Conservation (phyloP, 2,888 invertebrate species). For the Heliconius aoede region DNA sequence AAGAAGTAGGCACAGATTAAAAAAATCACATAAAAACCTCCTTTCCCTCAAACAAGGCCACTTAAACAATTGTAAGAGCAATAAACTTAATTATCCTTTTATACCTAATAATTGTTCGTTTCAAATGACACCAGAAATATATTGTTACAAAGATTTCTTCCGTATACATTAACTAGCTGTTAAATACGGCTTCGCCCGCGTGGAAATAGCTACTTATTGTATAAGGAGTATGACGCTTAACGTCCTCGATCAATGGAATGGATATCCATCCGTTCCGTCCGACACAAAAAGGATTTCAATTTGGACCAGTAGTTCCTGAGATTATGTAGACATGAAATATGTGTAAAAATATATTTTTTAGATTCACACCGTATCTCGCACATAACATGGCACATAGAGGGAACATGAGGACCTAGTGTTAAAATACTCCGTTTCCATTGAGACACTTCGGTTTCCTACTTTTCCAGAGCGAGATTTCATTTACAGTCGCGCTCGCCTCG, state of each 20-base stretch:
- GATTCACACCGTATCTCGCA: too few relatives aligned
- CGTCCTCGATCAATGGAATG: too few relatives aligned
- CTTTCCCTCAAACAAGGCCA: slow-evolving; percentile 18
- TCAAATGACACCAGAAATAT: slow-evolving; percentile 1
- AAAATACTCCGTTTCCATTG: background rate
- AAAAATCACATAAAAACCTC: slow-evolving; percentile 6
- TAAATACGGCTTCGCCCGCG: background rate
- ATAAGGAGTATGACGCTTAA: too few relatives aligned
- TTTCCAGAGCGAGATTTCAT: too few relatives aligned
- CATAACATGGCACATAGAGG: background rate
- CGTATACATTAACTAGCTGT: background rate
- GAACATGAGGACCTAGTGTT: background rate
- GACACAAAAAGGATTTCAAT: too few relatives aligned
- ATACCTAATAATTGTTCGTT: slow-evolving; percentile 6
- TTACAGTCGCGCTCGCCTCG: too few relatives aligned
- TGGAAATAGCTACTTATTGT: too few relatives aligned
- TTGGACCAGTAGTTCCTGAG: too few relatives aligned
- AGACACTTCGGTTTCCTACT: background rate
- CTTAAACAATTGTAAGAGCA: slow-evolving; percentile 10
- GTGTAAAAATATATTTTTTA: too few relatives aligned
- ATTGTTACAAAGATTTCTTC: slow-evolving; percentile 8
- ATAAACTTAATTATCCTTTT: slow-evolving; percentile 12
- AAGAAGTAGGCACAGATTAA: background rate
- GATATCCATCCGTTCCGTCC: too few relatives aligned
- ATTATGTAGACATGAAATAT: too few relatives aligned